Evolutionary conservation across 2,113 vertebrate species (phyloP).

Genomic region (Peromyscus maniculatus): DNA sequence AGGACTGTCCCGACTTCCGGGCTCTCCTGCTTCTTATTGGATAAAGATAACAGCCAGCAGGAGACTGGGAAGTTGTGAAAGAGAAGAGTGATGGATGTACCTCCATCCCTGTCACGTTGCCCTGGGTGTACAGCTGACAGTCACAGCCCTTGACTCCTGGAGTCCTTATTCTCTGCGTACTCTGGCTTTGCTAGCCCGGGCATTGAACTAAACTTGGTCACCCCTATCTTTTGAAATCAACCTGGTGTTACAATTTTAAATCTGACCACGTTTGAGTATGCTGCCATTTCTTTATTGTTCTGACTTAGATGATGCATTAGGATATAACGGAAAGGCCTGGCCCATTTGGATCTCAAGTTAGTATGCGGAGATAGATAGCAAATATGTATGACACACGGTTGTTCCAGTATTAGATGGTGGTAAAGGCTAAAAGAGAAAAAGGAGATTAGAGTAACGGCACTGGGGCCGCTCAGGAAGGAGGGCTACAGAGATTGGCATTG

Average conservation of each 20-base stretch:
- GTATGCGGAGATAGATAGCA: not conserved
- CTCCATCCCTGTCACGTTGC: not conserved
- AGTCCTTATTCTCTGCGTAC: not conserved
- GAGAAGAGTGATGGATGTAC: fast-evolving
- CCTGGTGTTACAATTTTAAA: not conserved
- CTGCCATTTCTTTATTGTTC: not conserved
- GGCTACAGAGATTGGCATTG: not conserved
- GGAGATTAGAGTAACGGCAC: not conserved
- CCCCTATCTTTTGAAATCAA: not conserved
- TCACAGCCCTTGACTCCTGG: not conserved
- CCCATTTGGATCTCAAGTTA: not conserved
- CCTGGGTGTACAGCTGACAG: not conserved
- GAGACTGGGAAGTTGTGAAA: not conserved
- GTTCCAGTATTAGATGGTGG: not conserved
- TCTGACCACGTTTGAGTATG: not conserved
- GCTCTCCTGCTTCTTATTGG: not conserved
- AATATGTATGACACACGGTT: not conserved
- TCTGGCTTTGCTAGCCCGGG: not conserved
- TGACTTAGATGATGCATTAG: not conserved
- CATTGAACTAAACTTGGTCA: fast-evolving
- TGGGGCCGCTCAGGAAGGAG: no score
- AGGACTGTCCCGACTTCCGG: no score
- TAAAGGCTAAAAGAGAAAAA: not conserved
- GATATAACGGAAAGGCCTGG: not conserved
- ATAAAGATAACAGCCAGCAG: not conserved